Conservation (phyloP, 1,140 invertebrate genomes). For the Yoshiicerus persimilis region DNA sequence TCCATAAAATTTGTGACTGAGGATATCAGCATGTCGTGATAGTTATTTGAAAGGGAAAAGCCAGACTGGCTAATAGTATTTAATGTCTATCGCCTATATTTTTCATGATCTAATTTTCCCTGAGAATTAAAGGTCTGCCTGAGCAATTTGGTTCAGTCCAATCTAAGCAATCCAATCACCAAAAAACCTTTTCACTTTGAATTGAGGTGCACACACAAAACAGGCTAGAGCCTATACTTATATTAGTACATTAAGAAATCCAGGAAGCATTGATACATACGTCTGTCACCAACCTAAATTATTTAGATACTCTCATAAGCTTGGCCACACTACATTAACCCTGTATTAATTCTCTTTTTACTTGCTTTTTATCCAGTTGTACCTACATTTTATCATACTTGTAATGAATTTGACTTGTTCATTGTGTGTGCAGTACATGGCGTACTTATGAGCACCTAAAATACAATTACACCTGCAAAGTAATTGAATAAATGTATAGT, state of each 20-base stretch:
- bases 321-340: background rate
- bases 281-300: background rate
- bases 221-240: background rate
- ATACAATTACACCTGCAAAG: background rate
- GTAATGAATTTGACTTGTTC: constrained; percentile 12
- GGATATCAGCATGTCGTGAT: constrained; percentile 2
- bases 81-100: constrained; percentile 25
- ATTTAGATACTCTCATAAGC: background rate
- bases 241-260: background rate
- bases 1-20: constrained; percentile 14
- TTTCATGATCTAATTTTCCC: constrained; percentile 38
- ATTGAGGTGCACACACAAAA: too few species aligned
- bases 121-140: constrained; percentile 37
- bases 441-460: background rate
- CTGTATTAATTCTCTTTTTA: background rate
- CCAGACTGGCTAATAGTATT: background rate
- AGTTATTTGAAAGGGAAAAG: background rate
- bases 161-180: constrained; percentile 3
- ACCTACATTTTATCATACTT: background rate
- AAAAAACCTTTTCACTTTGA: background rate
- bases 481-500: background rate
- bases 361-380: background rate
- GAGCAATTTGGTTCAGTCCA: constrained; percentile 7
- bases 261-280: background rate
- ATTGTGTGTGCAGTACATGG: background rate